Evolutionary conservation across 2,113 vertebrate species (phyloP).

Genomic region (Nanorana parkeri): DNA sequence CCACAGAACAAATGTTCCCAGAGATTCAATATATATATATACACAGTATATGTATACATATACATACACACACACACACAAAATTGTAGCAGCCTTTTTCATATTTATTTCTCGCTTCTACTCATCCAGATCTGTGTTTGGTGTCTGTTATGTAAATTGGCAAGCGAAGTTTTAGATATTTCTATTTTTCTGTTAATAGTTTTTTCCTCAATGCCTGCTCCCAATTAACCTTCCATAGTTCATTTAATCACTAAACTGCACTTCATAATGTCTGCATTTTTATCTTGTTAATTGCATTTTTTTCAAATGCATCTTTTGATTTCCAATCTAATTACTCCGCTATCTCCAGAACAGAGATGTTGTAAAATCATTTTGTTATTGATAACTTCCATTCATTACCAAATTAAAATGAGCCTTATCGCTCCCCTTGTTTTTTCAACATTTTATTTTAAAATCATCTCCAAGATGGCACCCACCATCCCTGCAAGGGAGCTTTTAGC

Average conservation of each 20-base stretch:
- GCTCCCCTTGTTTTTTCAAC: background rate
- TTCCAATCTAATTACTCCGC: conserved; percentile 55
- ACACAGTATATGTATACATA: background rate
- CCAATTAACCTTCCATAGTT: conserved; percentile 57
- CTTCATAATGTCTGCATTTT: conserved; percentile 49
- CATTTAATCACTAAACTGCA: conserved; percentile 54
- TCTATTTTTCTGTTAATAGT: conserved; percentile 40
- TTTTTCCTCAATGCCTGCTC: conserved; percentile 48
- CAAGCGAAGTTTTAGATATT: conserved; percentile 43
- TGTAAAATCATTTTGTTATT: conserved; percentile 34
- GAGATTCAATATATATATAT: background rate
- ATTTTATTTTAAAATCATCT: conserved; percentile 29
- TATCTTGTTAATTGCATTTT: conserved; percentile 58
- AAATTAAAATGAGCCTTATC: conserved; percentile 37
- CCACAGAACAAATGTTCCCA: too few relatives aligned
- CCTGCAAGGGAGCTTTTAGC: background rate
- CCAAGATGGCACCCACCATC: background rate
- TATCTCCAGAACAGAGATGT: conserved; percentile 48
- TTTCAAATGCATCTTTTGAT: conserved; percentile 56
- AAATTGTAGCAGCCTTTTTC: too few relatives aligned
- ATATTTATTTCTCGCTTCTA: background rate
- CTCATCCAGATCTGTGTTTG: conserved; percentile 18
- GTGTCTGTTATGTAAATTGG: conserved; percentile 41
- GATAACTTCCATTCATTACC: conserved; percentile 45
- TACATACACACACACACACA: too few relatives aligned